phyloP scores from a whole-genome alignment of 2,113 vertebrate genomes.

The Otus sunia region DNA sequence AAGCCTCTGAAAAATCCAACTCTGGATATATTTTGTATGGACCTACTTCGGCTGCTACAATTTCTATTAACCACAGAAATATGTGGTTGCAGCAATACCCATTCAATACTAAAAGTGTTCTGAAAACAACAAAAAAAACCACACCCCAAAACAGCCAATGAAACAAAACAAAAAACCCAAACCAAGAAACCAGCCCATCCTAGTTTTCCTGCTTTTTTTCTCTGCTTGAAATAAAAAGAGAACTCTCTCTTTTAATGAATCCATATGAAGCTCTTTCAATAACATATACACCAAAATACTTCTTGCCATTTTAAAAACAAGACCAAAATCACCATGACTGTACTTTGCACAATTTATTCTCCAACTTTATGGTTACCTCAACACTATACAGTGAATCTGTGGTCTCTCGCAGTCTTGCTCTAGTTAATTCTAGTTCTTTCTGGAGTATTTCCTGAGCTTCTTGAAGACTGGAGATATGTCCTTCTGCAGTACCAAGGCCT shows the following conservation, averaged over 20 bases:
- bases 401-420: slow-evolving; percentile 88
- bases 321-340: neutral
- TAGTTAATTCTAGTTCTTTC: slow-evolving; percentile 90
- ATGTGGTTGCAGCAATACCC: neutral
- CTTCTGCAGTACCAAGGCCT: slow-evolving; percentile 86
- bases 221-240: neutral
- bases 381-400: slow-evolving; percentile 89
- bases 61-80: neutral
- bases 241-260: neutral
- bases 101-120: neutral
- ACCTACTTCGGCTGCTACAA: neutral
- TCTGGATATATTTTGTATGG: neutral
- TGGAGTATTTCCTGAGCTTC: slow-evolving; percentile 93
- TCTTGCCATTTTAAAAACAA: neutral
- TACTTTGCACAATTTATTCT: neutral
- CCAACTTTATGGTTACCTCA: slow-evolving; percentile 79
- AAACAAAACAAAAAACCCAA: neutral
- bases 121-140: neutral
- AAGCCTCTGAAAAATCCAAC: neutral
- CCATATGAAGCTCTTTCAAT: neutral
- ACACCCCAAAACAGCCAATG: neutral
- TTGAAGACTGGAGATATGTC: slow-evolving; percentile 89
- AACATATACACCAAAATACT: fast-evolving
- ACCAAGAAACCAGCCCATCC: neutral
- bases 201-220: neutral